These are phyloP conservation scores for Nesospiza acunhae DNA, from an alignment of 2,113 vertebrate genomes.

Conservation along the genomic window DNA sequence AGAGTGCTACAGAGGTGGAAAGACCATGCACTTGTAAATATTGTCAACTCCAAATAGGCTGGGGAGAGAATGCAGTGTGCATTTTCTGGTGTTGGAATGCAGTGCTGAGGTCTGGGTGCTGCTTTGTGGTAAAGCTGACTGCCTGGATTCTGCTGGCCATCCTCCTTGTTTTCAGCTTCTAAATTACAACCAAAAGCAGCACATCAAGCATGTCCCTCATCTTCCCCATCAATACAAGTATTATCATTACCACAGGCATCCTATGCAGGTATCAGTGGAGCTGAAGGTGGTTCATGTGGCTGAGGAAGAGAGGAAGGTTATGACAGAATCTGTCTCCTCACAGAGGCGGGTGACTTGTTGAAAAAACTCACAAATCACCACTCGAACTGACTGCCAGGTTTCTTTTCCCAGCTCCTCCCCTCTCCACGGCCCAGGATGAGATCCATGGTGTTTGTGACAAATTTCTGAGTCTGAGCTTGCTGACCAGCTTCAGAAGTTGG, in stretches of 20 bases:
- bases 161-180: background rate
- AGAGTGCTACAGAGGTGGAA: background rate
- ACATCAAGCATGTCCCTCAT: background rate
- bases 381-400: background rate
- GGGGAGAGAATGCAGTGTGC: background rate
- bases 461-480: background rate
- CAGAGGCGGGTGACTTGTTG: background rate
- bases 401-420: background rate
- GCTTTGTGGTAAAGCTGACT: background rate
- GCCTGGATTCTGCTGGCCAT: background rate
- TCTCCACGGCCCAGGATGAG: background rate
- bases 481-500: background rate
- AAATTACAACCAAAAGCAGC: background rate
- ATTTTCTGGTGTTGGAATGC: background rate
- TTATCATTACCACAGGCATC: background rate
- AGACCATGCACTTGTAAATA: background rate
- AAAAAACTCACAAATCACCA: constrained; percentile 5
- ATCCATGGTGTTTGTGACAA: background rate
- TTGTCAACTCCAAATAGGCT: background rate
- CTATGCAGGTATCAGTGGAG: background rate
- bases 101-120: background rate
- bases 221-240: background rate
- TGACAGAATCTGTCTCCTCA: background rate
- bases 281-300: background rate
- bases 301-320: background rate